These are phyloP conservation scores for Oithona nana DNA, from an alignment of 2,888 invertebrate species.

Conservation along the genomic window DNA sequence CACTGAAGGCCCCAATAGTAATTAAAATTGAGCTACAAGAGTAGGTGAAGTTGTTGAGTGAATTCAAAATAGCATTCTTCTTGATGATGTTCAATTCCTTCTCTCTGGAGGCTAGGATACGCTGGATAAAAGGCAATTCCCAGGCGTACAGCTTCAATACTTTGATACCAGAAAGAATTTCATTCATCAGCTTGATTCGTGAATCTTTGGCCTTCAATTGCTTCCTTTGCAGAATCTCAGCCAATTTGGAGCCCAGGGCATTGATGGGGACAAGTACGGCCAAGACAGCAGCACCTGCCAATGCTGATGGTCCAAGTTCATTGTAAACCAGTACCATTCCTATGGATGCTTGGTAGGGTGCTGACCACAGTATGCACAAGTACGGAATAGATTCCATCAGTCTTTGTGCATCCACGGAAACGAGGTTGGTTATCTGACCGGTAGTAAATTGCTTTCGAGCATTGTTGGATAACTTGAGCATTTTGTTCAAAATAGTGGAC, in stretches of 20 bases:
- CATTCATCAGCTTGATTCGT: constrained; percentile 78
- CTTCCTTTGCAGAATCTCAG: constrained; percentile 55
- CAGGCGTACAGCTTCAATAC: constrained; percentile 80
- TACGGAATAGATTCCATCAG: constrained; percentile 68
- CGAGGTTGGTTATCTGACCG: constrained; percentile 24
- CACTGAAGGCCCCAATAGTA: constrained; percentile 20
- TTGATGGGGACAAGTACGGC: constrained; percentile 77
- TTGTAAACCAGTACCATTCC: constrained; percentile 59
- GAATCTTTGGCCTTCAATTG: constrained; percentile 90
- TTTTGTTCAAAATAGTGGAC: constrained; percentile 70
- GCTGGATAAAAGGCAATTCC: constrained; percentile 79
- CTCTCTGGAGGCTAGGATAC: constrained; percentile 54
- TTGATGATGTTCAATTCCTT: constrained; percentile 69
- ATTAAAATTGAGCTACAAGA: constrained; percentile 82
- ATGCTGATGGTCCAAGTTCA: constrained; percentile 51
- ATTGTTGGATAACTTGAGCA: constrained; percentile 54
- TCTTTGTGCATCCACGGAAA: constrained; percentile 50
- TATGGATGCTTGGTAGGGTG: constrained; percentile 22
- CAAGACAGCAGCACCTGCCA: constrained; percentile 86
- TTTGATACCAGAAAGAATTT: constrained; percentile 78
- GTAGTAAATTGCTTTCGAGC: constrained; percentile 43
- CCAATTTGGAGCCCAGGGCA: constrained; percentile 58
- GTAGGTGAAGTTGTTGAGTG: constrained; percentile 33
- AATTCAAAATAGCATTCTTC: constrained; percentile 56
- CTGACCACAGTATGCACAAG: constrained; percentile 23